These are phyloP conservation scores for Drosophila fungiperda DNA, from an alignment of 2,888 invertebrate genomes.

Conservation along the genomic window DNA sequence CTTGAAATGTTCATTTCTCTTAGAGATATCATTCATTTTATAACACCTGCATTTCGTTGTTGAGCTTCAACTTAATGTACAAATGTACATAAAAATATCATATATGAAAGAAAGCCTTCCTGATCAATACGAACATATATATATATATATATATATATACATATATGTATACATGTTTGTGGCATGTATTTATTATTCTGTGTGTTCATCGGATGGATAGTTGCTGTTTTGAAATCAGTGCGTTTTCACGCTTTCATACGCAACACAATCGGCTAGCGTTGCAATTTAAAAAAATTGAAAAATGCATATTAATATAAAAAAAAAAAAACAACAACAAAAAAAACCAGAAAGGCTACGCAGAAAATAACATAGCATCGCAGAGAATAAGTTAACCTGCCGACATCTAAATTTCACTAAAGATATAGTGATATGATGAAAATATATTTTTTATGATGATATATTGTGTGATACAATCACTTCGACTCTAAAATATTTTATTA, in stretches of 20 bases:
- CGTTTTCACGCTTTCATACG: conserved; percentile 66
- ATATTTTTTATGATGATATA: no score
- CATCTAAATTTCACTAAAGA: not conserved
- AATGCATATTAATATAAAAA: conserved; percentile 9
- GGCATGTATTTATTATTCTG: conserved; percentile 2
- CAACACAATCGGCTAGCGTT: conserved; percentile 34
- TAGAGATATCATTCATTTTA: not conserved
- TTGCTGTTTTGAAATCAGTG: conserved; percentile 36
- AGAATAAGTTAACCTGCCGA: no score
- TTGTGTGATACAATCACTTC: no score
- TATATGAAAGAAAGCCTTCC: not conserved
- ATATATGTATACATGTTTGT: not conserved
- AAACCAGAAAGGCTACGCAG: not conserved
- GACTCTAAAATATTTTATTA: no score
- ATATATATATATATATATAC: not conserved
- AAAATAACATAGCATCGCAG: not conserved
- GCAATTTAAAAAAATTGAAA: conserved; percentile 19
- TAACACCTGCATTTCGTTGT: not conserved
- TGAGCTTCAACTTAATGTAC: not conserved
- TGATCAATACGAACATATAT: conserved; percentile 5
- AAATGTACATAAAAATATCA: not conserved
- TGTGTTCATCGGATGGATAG: conserved; percentile 36
- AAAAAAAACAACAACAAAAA: not conserved
- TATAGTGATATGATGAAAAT: not conserved
- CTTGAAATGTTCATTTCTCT: no score